Percentiles rank a stretch among this genome's conserved stretches.
phyloP scores from a whole-genome alignment of 2,888 invertebrate genomes.

The Reticulitermes lucifugus region DNA sequence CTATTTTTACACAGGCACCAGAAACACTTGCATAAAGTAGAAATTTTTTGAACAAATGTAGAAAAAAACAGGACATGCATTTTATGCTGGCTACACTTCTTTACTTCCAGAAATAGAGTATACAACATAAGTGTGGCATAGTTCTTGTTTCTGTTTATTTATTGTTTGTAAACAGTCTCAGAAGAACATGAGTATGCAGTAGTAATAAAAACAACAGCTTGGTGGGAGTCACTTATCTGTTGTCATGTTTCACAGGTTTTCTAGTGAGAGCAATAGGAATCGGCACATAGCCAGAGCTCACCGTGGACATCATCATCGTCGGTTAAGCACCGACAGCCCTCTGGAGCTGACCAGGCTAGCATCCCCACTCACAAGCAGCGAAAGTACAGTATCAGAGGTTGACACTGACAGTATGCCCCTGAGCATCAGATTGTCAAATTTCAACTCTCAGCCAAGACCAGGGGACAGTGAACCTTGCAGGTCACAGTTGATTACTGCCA shows the following conservation, averaged over 20 bases:
- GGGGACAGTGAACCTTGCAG: background rate
- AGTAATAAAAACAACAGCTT: too few relatives aligned
- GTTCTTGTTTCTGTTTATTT: too few relatives aligned
- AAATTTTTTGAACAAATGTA: too few relatives aligned
- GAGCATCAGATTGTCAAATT: background rate
- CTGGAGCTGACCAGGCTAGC: background rate
- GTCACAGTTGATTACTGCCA: background rate
- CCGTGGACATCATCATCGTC: conserved; percentile 22
- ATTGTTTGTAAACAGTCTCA: too few relatives aligned
- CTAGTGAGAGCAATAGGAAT: conserved; percentile 27
- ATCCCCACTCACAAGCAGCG: background rate
- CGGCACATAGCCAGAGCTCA: conserved; percentile 45
- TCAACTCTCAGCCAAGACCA: background rate
- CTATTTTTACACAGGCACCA: too few relatives aligned
- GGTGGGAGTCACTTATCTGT: too few relatives aligned
- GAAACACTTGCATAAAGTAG: too few relatives aligned
- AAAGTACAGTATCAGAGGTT: background rate
- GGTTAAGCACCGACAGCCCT: conserved; percentile 13
- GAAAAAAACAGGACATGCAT: too few relatives aligned
- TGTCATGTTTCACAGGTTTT: background rate
- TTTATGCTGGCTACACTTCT: too few relatives aligned
- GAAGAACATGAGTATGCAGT: too few relatives aligned
- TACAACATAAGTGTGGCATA: too few relatives aligned
- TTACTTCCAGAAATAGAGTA: too few relatives aligned
- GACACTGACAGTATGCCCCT: background rate